These are phyloP conservation scores for Parambassis ranga DNA, from an alignment of 2,797 vertebrate genomes.

Conservation along the genomic window DNA sequence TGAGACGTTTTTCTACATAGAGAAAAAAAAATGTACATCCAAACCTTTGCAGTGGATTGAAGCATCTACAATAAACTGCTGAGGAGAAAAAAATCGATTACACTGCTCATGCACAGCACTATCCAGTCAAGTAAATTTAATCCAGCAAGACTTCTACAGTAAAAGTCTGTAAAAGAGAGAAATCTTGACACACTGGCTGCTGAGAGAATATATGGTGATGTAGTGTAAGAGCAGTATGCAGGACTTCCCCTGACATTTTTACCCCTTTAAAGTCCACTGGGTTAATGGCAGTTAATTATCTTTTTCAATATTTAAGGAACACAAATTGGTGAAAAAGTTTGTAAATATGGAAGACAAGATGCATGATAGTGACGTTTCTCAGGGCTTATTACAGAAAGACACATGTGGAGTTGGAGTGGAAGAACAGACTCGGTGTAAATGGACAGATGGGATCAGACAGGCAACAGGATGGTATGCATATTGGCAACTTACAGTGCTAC, in stretches of 20 bases:
- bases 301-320: conserved; percentile 13
- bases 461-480: conserved; percentile 50
- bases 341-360: conserved; percentile 34
- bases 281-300: conserved; percentile 24
- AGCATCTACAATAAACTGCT: conserved; percentile 12
- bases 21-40: conserved; percentile 19
- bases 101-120: conserved; percentile 34
- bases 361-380: conserved; percentile 5
- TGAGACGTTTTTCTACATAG: conserved; percentile 14
- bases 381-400: conserved; percentile 16
- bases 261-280: conserved; percentile 31
- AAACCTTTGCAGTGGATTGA: conserved; percentile 32
- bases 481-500: conserved; percentile 43
- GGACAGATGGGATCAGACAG: conserved; percentile 25
- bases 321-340: background rate
- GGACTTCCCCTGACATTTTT: conserved; percentile 23
- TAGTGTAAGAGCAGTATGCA: conserved; percentile 18
- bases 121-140: conserved; percentile 32
- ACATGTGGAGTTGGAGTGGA: conserved; percentile 7
- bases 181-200: conserved; percentile 2
- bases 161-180: conserved; percentile 25
- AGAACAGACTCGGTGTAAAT: background rate
- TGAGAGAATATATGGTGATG: background rate
- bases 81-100: conserved; percentile 3
- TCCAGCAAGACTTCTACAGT: conserved; percentile 32